Percentiles rank a stretch among this genome's conserved stretches.
Conservation (phyloP, 2,797 vertebrate genomes). For the Apodemus agrarius region DNA sequence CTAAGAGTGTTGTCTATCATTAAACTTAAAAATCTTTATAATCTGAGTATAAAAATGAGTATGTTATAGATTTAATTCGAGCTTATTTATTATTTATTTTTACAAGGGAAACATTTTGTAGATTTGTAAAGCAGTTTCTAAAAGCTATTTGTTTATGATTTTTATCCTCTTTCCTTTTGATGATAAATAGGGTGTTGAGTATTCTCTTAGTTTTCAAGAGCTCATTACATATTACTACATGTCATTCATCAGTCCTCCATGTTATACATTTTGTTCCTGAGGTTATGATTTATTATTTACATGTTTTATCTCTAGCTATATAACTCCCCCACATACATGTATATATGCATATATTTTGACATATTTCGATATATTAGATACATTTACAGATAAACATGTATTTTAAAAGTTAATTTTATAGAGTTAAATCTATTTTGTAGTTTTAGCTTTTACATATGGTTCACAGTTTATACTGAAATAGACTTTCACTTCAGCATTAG, state of each 20-base stretch:
- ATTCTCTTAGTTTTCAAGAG: slow-evolving; percentile 35
- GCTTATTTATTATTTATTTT: background rate
- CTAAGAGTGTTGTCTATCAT: background rate
- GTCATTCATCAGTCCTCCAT: background rate
- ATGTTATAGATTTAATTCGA: slow-evolving; percentile 1
- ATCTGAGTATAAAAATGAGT: slow-evolving; percentile 37
- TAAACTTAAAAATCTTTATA: background rate
- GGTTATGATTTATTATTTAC: slow-evolving; percentile 32
- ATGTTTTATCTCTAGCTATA: background rate
- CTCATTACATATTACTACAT: background rate
- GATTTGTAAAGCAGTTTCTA: slow-evolving; percentile 32
- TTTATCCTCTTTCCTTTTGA: background rate
- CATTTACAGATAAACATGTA: background rate
- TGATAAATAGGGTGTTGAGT: background rate
- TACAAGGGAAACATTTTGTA: background rate
- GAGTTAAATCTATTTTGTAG: background rate
- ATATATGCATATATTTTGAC: no score
- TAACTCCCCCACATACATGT: no score
- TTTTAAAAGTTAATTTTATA: background rate
- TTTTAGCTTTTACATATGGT: background rate
- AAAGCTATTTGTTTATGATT: background rate
- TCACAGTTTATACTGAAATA: background rate
- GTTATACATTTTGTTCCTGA: slow-evolving; percentile 6
- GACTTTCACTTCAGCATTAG: background rate
- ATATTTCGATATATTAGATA: background rate